phyloP scores from a whole-genome alignment of 2,888 invertebrate species.

The Standfussiana lucernea region DNA sequence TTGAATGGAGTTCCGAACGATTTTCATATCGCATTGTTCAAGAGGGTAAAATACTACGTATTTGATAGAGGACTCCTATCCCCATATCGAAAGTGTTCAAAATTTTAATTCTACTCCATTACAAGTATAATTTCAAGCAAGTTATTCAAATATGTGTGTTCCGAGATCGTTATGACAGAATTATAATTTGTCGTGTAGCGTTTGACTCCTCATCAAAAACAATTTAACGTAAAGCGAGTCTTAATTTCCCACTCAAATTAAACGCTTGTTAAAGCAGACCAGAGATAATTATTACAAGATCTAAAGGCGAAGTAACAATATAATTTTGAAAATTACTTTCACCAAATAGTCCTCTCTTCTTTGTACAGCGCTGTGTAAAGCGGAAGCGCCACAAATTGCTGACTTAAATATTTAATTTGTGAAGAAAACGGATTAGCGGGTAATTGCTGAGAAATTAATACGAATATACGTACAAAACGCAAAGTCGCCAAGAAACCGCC shows the following conservation, averaged over 20 bases:
- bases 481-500: constrained; percentile 59
- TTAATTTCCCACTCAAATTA: constrained; percentile 86
- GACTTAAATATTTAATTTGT: constrained; percentile 87
- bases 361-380: constrained; percentile 81
- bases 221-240: constrained; percentile 79
- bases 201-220: constrained; percentile 76
- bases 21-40: constrained; percentile 64
- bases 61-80: constrained; percentile 9
- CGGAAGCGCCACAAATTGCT: constrained; percentile 87
- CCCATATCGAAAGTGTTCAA: constrained; percentile 1
- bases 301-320: constrained; percentile 86
- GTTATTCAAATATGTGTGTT: constrained; percentile 49
- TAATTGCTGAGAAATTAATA: constrained; percentile 81
- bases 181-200: constrained; percentile 73
- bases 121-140: constrained; percentile 44
- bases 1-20: constrained; percentile 66
- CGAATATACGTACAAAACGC: constrained; percentile 67
- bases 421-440: constrained; percentile 85
- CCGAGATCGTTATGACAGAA: constrained; percentile 64
- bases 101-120: constrained; percentile 31
- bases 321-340: constrained; percentile 88
- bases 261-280: constrained; percentile 86
- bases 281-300: constrained; percentile 88
- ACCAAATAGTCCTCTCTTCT: constrained; percentile 83
- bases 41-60: constrained; percentile 30